Evolutionary conservation across 2,797 vertebrate species (phyloP), one percentile per base, ranked within the genome.

Genomic region (Dicrostonyx torquatus): DNA sequence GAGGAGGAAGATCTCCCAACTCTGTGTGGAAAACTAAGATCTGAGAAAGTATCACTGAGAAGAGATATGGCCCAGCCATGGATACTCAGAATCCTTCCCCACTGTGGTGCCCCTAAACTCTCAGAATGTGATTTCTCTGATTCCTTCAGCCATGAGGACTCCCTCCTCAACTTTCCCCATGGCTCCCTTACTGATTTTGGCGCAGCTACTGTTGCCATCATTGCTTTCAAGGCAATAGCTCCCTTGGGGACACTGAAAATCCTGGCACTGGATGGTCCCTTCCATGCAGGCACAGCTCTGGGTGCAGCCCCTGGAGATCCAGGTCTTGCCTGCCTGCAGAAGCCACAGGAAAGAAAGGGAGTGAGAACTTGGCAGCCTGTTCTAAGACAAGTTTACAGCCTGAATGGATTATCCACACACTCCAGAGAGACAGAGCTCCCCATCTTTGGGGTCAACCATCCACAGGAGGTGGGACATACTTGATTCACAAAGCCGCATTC

Each of bases 301-400:
- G 0, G 20, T 73, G 75, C 99, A 99, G 93, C 95, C 97, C 0
- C 95, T 94, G 4, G 98, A 98, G 70, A 99, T 84, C 99, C 99
- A 99, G 0, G 97, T 98, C 89, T 99, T 99, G 92, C 98, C 99
- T 6, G 98, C 97, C 99, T 99, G 92, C 11, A 75, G 90, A 87
- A 68, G 24, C 22, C 92, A 9, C 2, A 6, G 62, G n/a, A 84
- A 80, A 76, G 66, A 9, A 11, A 76, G 17, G 11, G 20, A 40
- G 34, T 85, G 43, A 88, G n/a, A 13, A 2, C 0, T 12, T 34
- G 80, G 55, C 18, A 17, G 40, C 10, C 15, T 43, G 29, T 34
- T 77, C 75, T 77, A 18, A 14, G 76, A 77, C 76, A 77, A 50
- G 15, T 20, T 20, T 18, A 50, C 17, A 17, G 48, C 48, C 75